Base-by-base conservation (phyloP, 1,140 invertebrate species). In the Patella vulgata region DNA sequence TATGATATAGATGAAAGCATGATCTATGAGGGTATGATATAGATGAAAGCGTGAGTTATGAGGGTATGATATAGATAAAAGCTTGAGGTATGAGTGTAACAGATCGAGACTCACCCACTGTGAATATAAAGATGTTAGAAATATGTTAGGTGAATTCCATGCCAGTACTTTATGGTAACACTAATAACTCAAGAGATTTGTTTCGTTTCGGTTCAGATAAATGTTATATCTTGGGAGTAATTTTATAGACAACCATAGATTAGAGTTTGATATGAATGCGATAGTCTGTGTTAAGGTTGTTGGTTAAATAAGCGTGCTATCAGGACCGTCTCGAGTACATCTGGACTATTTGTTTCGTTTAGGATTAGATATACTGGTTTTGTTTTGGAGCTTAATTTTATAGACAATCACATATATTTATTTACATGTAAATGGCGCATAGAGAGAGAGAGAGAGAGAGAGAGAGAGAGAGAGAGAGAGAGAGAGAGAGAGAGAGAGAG, bases 71-170 rank as follows among this genome's bases (percentile, higher is more conserved):
- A n/a, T n/a, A n/a, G n/a, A n/a, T n/a, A n/a, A n/a, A n/a, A n/a
- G n/a, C n/a, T n/a, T n/a, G n/a, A n/a, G n/a, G n/a, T n/a, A n/a
- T n/a, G n/a, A n/a, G n/a, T n/a, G n/a, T n/a, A n/a, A n/a, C n/a
- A n/a, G n/a, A n/a, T n/a, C n/a, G n/a, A n/a, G n/a, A n/a, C n/a
- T n/a, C n/a, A n/a, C n/a, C n/a, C n/a, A n/a, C n/a, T n/a, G n/a
- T n/a, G n/a, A n/a, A n/a, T 23, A 46, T 46, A 46, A 46, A 46
- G n/a, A n/a, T 46, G 43, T 46, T 23, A 46, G n/a, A 46, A n/a
- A n/a, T n/a, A n/a, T n/a, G n/a, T n/a, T n/a, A n/a, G n/a, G n/a
- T n/a, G n/a, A n/a, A n/a, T n/a, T n/a, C n/a, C n/a, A n/a, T n/a
- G n/a, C n/a, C n/a, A n/a, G n/a, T n/a, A n/a, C n/a, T n/a, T n/a